phyloP scores from a whole-genome alignment of 2,113 vertebrate species.

The Ornithorhynchus anatinus region DNA sequence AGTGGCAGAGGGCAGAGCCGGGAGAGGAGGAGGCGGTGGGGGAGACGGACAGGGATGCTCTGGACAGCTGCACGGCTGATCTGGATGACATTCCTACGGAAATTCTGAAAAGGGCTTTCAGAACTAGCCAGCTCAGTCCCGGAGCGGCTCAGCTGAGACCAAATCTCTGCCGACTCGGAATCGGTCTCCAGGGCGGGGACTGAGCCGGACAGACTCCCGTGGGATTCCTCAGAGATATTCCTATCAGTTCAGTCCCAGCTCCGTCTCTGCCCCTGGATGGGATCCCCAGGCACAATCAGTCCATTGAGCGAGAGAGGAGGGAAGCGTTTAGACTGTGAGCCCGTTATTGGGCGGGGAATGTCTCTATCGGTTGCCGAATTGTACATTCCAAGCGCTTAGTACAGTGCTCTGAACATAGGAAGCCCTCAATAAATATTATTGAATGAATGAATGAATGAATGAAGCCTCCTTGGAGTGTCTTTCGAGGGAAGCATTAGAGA shows the following conservation, averaged over 20 bases:
- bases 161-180: conserved; percentile 21
- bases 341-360: too few relatives aligned
- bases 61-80: conserved; percentile 58
- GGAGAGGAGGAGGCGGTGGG: background rate
- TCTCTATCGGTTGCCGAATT: too few relatives aligned
- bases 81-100: conserved; percentile 55
- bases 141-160: conserved; percentile 2
- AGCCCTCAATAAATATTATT: too few relatives aligned
- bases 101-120: conserved; percentile 50
- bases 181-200: conserved; percentile 7
- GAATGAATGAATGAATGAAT: too few relatives aligned
- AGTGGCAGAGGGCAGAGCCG: background rate
- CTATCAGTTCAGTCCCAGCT: conserved; percentile 28
- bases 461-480: too few relatives aligned
- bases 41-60: conserved; percentile 25
- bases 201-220: conserved; percentile 24
- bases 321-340: too few relatives aligned
- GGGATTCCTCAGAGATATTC: conserved; percentile 40
- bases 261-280: conserved; percentile 37
- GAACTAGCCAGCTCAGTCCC: conserved; percentile 15
- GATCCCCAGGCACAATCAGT: conserved; percentile 39
- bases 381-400: too few relatives aligned
- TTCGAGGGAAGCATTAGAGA: too few relatives aligned
- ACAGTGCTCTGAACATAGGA: too few relatives aligned
- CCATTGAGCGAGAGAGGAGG: conserved; percentile 28